Conservation (phyloP, 2,113 vertebrate species). For the Xyliphius kryptos region DNA sequence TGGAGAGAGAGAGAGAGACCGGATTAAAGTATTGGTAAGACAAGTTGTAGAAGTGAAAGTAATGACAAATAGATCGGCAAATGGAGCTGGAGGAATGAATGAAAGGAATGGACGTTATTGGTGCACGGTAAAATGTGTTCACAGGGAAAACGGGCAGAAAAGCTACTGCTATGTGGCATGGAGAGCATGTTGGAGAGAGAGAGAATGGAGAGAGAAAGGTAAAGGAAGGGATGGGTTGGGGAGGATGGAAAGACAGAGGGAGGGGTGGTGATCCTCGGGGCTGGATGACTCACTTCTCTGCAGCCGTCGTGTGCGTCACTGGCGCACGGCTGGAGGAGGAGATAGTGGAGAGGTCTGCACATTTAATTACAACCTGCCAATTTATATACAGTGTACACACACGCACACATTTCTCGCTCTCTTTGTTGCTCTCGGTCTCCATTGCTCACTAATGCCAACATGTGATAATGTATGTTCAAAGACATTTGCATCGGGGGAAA, state of each 20-base stretch:
- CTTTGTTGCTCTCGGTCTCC: background rate
- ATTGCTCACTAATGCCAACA: slow-evolving; percentile 29
- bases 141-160: background rate
- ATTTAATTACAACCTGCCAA: slow-evolving; percentile 78
- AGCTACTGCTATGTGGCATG: background rate
- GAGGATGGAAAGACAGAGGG: slow-evolving; percentile 66
- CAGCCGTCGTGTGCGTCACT: slow-evolving; percentile 75
- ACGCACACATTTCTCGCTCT: slow-evolving; percentile 37
- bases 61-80: slow-evolving; percentile 2
- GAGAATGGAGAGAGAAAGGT: slow-evolving; percentile 27
- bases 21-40: slow-evolving; percentile 8
- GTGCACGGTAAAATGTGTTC: slow-evolving; percentile 25
- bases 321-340: slow-evolving; percentile 74
- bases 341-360: slow-evolving; percentile 77
- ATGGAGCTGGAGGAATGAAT: slow-evolving; percentile 19
- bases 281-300: slow-evolving; percentile 75
- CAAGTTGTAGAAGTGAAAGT: slow-evolving; percentile 16
- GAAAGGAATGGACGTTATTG: slow-evolving; percentile 14
- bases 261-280: slow-evolving; percentile 73
- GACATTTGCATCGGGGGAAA: slow-evolving; percentile 28
- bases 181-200: slow-evolving; percentile 13
- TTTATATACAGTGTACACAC: slow-evolving; percentile 71
- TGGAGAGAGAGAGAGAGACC: slow-evolving; percentile 5
- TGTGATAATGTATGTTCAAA: slow-evolving; percentile 36
- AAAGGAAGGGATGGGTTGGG: slow-evolving; percentile 49